Conservation (phyloP, 1,140 invertebrate species). For the Leptinotarsa lineolata region DNA sequence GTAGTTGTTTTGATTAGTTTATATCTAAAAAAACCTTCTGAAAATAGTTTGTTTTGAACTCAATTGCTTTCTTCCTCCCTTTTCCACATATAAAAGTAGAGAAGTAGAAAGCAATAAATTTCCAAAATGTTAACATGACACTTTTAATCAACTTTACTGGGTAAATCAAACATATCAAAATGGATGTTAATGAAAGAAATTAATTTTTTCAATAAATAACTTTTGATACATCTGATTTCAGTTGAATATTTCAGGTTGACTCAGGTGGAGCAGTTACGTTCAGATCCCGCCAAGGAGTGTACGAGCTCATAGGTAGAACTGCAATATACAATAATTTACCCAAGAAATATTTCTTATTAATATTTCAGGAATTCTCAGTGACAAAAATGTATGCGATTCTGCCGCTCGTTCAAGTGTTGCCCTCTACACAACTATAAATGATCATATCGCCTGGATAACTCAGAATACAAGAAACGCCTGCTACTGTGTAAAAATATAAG, state of each 20-base stretch:
- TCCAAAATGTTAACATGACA: no score
- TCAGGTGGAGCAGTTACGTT: constrained; percentile 45
- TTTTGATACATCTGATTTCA: not conserved
- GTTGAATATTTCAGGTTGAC: constrained; percentile 33
- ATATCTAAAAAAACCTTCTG: no score
- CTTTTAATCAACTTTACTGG: no score
- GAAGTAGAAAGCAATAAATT: no score
- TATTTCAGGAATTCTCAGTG: constrained; percentile 58
- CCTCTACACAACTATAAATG: constrained; percentile 65
- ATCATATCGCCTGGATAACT: constrained; percentile 66
- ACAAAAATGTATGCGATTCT: constrained; percentile 56
- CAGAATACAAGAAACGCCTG: constrained; percentile 62
- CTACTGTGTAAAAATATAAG: constrained; percentile 54
- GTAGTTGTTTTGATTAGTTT: no score
- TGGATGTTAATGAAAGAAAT: no score
- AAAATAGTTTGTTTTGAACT: no score
- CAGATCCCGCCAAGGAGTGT: constrained; percentile 55
- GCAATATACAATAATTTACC: not conserved
- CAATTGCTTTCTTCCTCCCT: no score
- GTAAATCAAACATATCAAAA: no score
- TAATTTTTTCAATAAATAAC: no score
- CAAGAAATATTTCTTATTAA: not conserved
- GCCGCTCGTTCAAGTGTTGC: constrained; percentile 55
- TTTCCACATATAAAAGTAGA: no score
- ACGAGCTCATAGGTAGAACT: constrained; percentile 58